Evolutionary conservation across 2,113 vertebrate species (phyloP), one percentile per base, ranked within the genome.

Genomic region (Gasterosteus aculeatus): DNA sequence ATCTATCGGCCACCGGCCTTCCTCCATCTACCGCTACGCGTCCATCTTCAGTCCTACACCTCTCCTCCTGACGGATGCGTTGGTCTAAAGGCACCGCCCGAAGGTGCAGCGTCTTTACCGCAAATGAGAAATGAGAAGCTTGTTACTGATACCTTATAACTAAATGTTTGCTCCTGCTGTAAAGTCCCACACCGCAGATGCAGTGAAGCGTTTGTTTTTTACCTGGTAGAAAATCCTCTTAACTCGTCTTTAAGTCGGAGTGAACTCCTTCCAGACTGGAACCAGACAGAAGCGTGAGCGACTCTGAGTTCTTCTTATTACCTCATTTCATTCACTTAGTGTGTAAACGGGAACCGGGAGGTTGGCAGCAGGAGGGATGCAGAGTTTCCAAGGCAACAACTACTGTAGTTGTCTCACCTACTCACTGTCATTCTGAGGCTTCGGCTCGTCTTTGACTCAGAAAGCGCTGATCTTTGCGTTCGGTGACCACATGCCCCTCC

Each of bases 361-460:
- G 22, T 56, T 51, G 63, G 63, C 69, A 57, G 56, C 14, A 41
- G 41, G 69, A 72, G 31, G 29, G 39, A 72, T 54, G 42, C 14
- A 69, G 65, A 75, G 72, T 81, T 81, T 65, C 63, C 69, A 68
- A 68, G 69, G 74, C 59, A 72, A 78, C 53, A 72, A 78, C 53
- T 65, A 15, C 14, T 57, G 54, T 57, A 51, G 53, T 75, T 59
- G 44, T 67, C n/a, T 31, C 44, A 51, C 56, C 44, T 59, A 60
- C 44, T 59, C 62, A n/a, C 51, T 41, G 65, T 72, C 69, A 66
- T 51, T 72, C 44, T 53, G 49, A 39, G 64, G 64, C 63, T 75
- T 59, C 19, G 11, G 1, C 1, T 42, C 1, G 41, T 42, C 22
- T 16, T 29, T 64, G 41, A 12, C 22, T 10, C 61, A 38, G 19